Conservation (phyloP, 2,113 vertebrate genomes). For the Pelecanus crispus region DNA sequence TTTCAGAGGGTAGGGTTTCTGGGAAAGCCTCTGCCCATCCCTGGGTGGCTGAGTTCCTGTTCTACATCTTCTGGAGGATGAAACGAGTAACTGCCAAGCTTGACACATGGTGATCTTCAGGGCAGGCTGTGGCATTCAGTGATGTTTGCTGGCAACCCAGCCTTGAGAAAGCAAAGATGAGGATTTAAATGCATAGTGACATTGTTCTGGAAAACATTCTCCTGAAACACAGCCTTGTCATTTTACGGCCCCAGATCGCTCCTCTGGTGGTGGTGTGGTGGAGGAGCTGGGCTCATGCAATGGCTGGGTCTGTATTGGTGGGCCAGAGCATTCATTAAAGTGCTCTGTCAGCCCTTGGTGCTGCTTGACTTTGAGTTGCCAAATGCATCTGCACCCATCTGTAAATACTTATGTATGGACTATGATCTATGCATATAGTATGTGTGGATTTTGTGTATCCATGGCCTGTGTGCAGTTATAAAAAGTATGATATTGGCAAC, state of each 20-base stretch:
- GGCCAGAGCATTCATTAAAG: neutral
- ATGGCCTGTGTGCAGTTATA: neutral
- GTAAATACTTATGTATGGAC: neutral
- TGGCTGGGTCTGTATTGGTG: neutral
- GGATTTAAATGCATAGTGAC: neutral
- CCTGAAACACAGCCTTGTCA: neutral
- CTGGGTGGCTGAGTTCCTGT: neutral
- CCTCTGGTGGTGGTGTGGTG: neutral
- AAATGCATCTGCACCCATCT: fast-evolving
- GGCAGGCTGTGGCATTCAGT: neutral
- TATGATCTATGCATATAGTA: fast-evolving
- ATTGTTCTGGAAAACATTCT: neutral
- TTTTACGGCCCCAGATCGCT: neutral
- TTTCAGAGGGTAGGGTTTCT: neutral
- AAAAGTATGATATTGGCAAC: neutral
- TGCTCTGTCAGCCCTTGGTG: neutral
- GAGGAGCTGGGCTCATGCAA: neutral
- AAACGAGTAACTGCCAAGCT: neutral
- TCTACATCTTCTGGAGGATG: neutral
- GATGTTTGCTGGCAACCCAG: neutral
- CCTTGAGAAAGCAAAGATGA: neutral
- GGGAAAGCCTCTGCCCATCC: neutral
- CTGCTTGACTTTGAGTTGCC: neutral
- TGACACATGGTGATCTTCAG: neutral
- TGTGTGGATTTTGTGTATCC: neutral